Evolutionary conservation across 2,113 vertebrate genomes (phyloP).

Genomic region (Sinocyclocheilus grahami): DNA sequence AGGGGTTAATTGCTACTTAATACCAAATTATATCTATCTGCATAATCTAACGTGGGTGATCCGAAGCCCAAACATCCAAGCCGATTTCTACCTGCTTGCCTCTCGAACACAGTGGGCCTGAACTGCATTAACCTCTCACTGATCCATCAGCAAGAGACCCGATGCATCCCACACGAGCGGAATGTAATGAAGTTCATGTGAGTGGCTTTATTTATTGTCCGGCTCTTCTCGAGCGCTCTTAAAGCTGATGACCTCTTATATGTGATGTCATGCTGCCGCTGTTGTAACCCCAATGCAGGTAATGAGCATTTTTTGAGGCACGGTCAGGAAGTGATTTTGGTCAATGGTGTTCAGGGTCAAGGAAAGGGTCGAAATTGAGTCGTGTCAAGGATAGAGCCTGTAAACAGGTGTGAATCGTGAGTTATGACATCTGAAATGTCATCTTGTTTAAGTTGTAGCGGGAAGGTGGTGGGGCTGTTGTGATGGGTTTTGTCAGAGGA

Average conservation of each 20-base stretch:
- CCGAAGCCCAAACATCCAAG: neutral
- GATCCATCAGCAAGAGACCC: slow-evolving; percentile 20
- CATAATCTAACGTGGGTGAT: slow-evolving; percentile 13
- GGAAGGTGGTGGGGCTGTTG: neutral
- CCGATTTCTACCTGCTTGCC: neutral
- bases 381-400: neutral
- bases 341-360: neutral
- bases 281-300: neutral
- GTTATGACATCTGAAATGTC: slow-evolving; percentile 34
- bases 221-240: neutral
- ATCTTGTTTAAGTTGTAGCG: slow-evolving; percentile 1
- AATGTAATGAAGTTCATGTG: slow-evolving; percentile 23
- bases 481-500: slow-evolving; percentile 9
- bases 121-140: slow-evolving; percentile 31
- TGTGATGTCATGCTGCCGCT: neutral
- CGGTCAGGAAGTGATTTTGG: neutral
- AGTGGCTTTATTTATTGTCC: neutral
- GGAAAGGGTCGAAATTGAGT: neutral
- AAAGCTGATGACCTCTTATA: neutral
- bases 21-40: neutral
- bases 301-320: neutral
- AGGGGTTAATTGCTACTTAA: slow-evolving; percentile 29
- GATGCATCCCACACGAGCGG: slow-evolving; percentile 8
- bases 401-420: slow-evolving; percentile 5
- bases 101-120: slow-evolving; percentile 1